Conservation (phyloP, 2,113 vertebrate species). For the Anoura caudifer region DNA sequence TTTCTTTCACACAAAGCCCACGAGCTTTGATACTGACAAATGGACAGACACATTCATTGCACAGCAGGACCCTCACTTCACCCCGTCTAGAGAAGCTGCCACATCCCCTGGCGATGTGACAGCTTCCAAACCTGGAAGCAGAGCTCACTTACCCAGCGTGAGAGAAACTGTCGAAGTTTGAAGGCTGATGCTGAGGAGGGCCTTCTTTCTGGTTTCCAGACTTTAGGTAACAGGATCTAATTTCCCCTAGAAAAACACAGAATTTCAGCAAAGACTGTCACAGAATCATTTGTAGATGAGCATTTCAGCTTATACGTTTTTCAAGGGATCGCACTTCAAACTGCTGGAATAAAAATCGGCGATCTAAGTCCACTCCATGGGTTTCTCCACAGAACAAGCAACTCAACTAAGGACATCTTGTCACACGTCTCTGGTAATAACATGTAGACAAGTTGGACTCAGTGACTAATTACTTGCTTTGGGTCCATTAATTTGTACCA, state of each 20-base stretch:
- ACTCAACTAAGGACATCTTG: neutral
- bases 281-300: too few species aligned
- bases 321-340: neutral
- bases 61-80: neutral
- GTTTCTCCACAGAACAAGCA: neutral
- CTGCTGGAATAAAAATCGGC: neutral
- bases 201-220: constrained; percentile 82
- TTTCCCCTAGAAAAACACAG: constrained; percentile 78
- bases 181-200: constrained; percentile 68
- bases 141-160: constrained; percentile 79
- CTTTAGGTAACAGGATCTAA: constrained; percentile 83
- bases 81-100: neutral
- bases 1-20: neutral
- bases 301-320: neutral
- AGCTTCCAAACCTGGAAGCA: neutral
- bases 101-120: neutral
- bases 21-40: neutral
- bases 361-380: neutral
- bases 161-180: constrained; percentile 74
- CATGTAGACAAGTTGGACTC: neutral
- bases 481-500: neutral
- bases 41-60: neutral
- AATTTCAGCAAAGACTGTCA: neutral
- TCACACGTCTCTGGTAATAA: neutral
- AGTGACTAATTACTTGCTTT: neutral